Evolutionary conservation across 2,888 invertebrate genomes (phyloP).

Genomic region (Punctoribates punctum): DNA sequence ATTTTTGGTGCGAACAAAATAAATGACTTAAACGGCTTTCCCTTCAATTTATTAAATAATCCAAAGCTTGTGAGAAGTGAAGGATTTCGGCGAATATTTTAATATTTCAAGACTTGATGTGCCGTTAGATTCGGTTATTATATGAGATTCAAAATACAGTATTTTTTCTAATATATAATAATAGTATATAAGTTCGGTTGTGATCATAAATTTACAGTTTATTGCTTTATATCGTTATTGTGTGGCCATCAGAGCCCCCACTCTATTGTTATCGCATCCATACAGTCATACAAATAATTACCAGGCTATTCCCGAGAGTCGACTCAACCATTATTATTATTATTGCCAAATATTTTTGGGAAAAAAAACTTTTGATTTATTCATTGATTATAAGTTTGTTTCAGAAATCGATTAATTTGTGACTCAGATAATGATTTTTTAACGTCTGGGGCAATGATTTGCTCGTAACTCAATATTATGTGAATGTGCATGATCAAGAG

Average conservation of each 20-base stretch:
- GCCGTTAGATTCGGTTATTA: background rate
- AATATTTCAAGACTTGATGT: background rate
- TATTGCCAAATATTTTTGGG: no score
- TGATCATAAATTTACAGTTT: background rate
- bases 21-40: background rate
- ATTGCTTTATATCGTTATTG: background rate
- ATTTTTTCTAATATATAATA: no score
- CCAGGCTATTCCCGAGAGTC: no score
- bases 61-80: background rate
- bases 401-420: no score
- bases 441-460: no score
- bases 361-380: no score
- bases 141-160: no score
- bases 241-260: background rate
- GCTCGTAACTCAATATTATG: no score
- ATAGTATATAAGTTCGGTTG: background rate
- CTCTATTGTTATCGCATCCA: background rate
- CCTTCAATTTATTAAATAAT: background rate
- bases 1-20: background rate
- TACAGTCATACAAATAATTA: background rate
- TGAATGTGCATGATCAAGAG: no score
- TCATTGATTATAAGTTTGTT: no score
- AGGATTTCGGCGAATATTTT: background rate
- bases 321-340: no score
- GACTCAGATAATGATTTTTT: no score